These are phyloP conservation scores for Agraylea sexmaculata DNA, from an alignment of 1,140 invertebrate species.

Conservation along the genomic window DNA sequence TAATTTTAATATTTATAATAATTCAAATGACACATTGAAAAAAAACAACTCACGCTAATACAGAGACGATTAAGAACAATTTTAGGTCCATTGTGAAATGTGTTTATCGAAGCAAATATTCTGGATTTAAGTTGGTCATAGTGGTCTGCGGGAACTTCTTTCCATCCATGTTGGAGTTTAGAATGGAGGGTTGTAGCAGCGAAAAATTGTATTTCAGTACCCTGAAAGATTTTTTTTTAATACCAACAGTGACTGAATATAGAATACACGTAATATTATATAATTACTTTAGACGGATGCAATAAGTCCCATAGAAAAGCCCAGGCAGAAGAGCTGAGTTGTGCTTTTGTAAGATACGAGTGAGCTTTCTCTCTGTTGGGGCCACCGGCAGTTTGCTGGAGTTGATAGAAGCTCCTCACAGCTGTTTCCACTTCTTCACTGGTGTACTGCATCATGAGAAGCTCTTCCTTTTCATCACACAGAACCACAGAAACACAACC, in stretches of 20 bases:
- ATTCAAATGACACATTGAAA: not conserved
- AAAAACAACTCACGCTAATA: conserved; percentile 60
- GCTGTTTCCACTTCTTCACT: conserved; percentile 37
- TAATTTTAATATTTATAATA: conserved; percentile 2
- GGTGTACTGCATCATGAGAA: conserved; percentile 28
- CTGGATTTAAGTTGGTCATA: conserved; percentile 62
- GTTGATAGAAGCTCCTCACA: conserved; percentile 40
- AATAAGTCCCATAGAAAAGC: conserved; percentile 79
- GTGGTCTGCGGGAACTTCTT: conserved; percentile 67
- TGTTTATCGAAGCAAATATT: conserved; percentile 62
- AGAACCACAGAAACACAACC: no score
- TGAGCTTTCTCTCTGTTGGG: conserved; percentile 64
- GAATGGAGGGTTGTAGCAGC: conserved; percentile 77
- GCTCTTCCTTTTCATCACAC: no score
- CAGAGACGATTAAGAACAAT: conserved; percentile 75
- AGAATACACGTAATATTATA: not conserved
- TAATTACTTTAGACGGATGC: conserved; percentile 56
- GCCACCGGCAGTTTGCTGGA: no score
- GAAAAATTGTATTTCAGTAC: conserved; percentile 82
- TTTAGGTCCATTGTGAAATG: conserved; percentile 65
- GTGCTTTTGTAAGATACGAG: conserved; percentile 68
- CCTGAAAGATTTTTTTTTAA: conserved; percentile 40
- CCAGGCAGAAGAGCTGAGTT: conserved; percentile 77
- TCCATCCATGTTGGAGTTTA: conserved; percentile 78
- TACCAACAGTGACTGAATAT: not conserved